Evolutionary conservation across 2,113 vertebrate genomes (phyloP).

Genomic region (Ophiodon elongatus): DNA sequence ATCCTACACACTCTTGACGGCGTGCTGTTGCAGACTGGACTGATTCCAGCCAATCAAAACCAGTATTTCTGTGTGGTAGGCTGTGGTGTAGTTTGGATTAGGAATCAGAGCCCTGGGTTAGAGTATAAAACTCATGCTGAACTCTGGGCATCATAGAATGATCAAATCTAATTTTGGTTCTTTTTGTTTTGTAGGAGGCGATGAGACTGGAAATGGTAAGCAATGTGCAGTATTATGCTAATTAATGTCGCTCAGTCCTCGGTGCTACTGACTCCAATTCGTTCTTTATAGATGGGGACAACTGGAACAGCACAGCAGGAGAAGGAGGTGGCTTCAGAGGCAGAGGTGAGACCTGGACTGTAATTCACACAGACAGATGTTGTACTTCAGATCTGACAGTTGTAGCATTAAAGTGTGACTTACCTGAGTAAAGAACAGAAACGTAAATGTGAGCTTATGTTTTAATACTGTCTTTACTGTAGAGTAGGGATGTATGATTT

Average conservation of each 20-base stretch:
- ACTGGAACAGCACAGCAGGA: slow-evolving; percentile 21
- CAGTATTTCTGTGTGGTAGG: too few relatives aligned
- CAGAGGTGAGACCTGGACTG: slow-evolving; percentile 60
- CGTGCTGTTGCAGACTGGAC: too few relatives aligned
- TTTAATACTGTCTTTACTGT: background rate
- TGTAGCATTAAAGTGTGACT: background rate
- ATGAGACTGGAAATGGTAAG: slow-evolving; percentile 31
- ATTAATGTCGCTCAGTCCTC: accelerated
- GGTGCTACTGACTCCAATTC: background rate
- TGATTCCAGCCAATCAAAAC: too few relatives aligned
- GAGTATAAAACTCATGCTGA: background rate
- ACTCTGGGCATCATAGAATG: background rate
- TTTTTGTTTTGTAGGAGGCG: slow-evolving; percentile 13
- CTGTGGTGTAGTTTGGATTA: background rate
- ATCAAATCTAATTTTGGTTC: background rate
- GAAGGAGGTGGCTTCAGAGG: slow-evolving; percentile 57
- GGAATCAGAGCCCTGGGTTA: background rate
- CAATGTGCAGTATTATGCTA: accelerated
- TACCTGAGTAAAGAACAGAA: background rate
- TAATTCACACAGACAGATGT: background rate
- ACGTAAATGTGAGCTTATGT: too few relatives aligned
- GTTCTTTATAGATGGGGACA: slow-evolving; percentile 1
- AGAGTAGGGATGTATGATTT: background rate
- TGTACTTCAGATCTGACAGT: background rate
- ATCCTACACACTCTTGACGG: background rate